phyloP scores from a whole-genome alignment of 2,113 vertebrate species.

The Dendrocopos noguchii region DNA sequence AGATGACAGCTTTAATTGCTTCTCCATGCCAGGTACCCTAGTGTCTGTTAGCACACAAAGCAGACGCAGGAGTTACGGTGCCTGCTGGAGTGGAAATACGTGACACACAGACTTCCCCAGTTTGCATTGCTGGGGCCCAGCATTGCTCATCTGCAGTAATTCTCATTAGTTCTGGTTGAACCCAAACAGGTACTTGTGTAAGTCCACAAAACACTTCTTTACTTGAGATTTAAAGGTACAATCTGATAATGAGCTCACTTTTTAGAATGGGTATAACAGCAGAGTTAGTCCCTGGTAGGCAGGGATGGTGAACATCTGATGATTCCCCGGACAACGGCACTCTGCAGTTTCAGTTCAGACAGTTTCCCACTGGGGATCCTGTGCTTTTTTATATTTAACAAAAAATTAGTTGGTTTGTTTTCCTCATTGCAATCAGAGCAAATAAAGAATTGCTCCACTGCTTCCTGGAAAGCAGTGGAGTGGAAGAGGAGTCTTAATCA shows the following conservation, averaged over 20 bases:
- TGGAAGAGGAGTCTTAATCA: background rate
- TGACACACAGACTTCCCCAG: background rate
- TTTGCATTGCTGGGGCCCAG: background rate
- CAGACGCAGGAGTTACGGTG: background rate
- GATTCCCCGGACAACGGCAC: background rate
- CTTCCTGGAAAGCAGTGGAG: background rate
- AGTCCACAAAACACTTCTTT: background rate
- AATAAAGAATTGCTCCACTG: background rate
- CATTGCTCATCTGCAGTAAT: background rate
- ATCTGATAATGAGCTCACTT: background rate
- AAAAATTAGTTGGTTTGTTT: background rate
- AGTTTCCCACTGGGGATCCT: background rate
- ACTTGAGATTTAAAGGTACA: background rate
- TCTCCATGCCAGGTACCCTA: background rate
- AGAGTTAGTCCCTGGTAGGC: accelerated
- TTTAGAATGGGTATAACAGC: background rate
- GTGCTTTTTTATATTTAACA: background rate
- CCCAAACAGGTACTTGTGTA: background rate
- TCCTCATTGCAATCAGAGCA: background rate
- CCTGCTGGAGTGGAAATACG: background rate
- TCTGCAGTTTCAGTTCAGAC: background rate
- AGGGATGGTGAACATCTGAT: background rate
- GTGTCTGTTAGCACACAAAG: background rate
- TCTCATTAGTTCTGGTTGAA: background rate
- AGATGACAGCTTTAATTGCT: background rate